A percentile compares a stretch with the other conserved stretches of the same genome.
phyloP scores from a whole-genome alignment of 2,888 invertebrate genomes.

The Sympetrum striolatum region DNA sequence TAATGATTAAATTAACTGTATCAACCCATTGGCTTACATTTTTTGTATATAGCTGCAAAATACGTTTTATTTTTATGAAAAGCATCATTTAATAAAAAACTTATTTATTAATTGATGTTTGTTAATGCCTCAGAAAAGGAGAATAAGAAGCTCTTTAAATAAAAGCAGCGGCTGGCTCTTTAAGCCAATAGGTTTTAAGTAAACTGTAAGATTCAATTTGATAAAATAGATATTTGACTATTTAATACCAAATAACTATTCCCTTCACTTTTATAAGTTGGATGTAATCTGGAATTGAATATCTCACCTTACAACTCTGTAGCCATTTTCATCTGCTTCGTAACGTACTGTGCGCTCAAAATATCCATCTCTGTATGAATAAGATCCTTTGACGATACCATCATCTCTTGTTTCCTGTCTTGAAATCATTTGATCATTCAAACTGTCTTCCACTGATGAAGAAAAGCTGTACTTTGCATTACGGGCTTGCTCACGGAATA shows the following conservation, averaged over 20 bases:
- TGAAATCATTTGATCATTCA: slow-evolving; percentile 59
- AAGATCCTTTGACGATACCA: slow-evolving; percentile 61
- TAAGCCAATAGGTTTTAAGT: too few species aligned
- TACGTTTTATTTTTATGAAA: too few species aligned
- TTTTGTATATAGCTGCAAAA: too few species aligned
- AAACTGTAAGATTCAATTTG: too few species aligned
- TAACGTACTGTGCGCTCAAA: slow-evolving; percentile 65
- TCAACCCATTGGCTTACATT: too few species aligned
- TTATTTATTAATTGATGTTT: too few species aligned
- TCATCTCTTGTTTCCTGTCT: slow-evolving; percentile 61
- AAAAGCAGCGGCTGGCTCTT: too few species aligned
- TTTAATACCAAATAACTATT: background rate
- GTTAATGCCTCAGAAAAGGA: too few species aligned
- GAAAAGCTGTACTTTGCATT: slow-evolving; percentile 61
- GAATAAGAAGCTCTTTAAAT: too few species aligned
- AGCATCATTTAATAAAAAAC: too few species aligned
- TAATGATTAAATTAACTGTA: too few species aligned
- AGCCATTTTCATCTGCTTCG: slow-evolving; percentile 69
- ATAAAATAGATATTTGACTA: too few species aligned
- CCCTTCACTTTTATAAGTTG: background rate
- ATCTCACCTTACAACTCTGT: slow-evolving; percentile 63
- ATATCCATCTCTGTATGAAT: slow-evolving; percentile 69
- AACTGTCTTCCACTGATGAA: slow-evolving; percentile 60
- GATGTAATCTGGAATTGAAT: background rate
- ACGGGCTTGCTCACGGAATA: slow-evolving; percentile 25